Evolutionary conservation across 2,113 vertebrate species (phyloP).

Genomic region (Lampris megalopsis): DNA sequence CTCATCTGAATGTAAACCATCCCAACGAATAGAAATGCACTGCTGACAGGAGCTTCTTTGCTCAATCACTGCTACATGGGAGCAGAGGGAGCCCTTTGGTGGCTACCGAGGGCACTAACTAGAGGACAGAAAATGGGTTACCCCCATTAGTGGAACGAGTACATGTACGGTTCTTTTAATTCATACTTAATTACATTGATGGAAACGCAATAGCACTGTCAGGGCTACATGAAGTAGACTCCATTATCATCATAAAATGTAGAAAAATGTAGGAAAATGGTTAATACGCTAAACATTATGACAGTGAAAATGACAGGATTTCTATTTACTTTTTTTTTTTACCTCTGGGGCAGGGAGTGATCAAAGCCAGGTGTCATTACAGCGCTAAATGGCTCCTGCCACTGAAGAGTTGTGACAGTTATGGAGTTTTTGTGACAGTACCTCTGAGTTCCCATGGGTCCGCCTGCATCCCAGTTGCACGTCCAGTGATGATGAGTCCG

Average conservation of each 20-base stretch:
- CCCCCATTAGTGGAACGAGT: neutral
- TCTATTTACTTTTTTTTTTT: too few relatives aligned
- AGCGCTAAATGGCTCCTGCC: too few relatives aligned
- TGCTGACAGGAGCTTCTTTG: neutral
- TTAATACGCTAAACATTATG: neutral
- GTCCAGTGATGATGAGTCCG: constrained; percentile 86
- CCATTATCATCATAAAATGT: too few relatives aligned
- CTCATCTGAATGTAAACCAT: neutral
- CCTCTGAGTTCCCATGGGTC: constrained; percentile 83
- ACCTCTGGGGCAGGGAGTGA: too few relatives aligned
- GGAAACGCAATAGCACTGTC: neutral
- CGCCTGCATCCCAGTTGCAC: constrained; percentile 81
- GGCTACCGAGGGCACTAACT: constrained; percentile 11
- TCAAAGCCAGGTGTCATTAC: too few relatives aligned
- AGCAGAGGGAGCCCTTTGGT: constrained; percentile 33
- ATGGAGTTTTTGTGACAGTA: constrained; percentile 49
- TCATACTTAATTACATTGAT: neutral
- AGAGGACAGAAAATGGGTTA: neutral
- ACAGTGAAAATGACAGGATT: neutral
- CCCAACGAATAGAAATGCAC: neutral
- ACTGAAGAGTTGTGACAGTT: too few relatives aligned
- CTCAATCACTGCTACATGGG: too few relatives aligned
- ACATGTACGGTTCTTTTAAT: neutral
- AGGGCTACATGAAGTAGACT: neutral
- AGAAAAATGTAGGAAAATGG: too few relatives aligned